Evolutionary conservation across 2,797 vertebrate species (phyloP).

Genomic region (Podargus strigoides): DNA sequence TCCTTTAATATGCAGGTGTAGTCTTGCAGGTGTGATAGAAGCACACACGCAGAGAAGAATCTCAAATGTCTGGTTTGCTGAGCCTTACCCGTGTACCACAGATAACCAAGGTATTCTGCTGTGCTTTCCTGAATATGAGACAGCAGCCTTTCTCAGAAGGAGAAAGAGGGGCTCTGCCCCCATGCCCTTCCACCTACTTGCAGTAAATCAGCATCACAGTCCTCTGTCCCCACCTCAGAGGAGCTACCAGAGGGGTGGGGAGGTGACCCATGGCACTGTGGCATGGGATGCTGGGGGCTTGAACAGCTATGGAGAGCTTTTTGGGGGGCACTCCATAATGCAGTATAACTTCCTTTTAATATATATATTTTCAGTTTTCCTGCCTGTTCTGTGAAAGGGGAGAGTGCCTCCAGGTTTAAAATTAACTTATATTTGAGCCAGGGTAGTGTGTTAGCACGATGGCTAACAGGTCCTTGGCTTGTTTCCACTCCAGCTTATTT

Average conservation of each 20-base stretch:
- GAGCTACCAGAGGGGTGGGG: neutral
- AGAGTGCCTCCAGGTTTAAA: neutral
- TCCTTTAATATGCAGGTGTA: neutral
- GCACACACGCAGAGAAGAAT: no score
- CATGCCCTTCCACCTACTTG: neutral
- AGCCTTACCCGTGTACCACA: neutral
- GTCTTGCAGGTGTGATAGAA: neutral
- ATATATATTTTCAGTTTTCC: neutral
- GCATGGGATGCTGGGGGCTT: neutral
- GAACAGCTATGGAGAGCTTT: neutral
- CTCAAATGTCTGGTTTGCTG: neutral
- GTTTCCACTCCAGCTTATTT: neutral
- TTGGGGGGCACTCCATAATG: neutral
- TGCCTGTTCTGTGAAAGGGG: neutral
- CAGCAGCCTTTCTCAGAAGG: neutral
- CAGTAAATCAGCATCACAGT: accelerated
- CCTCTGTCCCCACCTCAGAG: neutral
- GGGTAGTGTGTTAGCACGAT: neutral
- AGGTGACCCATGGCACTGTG: neutral
- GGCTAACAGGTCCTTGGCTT: neutral
- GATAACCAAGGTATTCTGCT: neutral
- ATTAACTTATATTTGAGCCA: neutral
- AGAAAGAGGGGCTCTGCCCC: neutral
- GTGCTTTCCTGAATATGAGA: neutral
- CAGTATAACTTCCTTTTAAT: neutral